Base-by-base conservation (phyloP, 2,888 invertebrate genomes). In the Ischnus inquisitorius region DNA sequence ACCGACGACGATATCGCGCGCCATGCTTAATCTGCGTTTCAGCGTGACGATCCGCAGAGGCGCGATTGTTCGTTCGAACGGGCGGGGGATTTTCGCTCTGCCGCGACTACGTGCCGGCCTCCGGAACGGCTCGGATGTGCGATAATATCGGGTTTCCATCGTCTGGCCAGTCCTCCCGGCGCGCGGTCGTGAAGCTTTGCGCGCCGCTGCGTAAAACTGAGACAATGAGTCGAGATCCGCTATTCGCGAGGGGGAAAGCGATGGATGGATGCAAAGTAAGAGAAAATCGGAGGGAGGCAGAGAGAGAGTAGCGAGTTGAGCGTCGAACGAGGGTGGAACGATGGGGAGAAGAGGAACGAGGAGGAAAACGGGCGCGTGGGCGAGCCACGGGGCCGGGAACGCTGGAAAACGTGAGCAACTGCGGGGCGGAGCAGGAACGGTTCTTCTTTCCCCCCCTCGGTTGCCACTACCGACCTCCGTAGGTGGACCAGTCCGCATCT, bases 401-500 rank as follows among this genome's bases (percentile, higher is more conserved):
- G 62, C 39, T 74, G 74, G 74, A 64, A 48, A 75, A 75, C 75
- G 57, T 75, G 75, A 62, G 75, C 75, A 64, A 64, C 75, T 4
- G 74, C 75, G 64, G 75, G 75, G 75, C 64, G 62, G 75, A 75
- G 75, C 64, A 75, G 64, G 41, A 60, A 62, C 28, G 6, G 19
- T 14, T 16, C 64, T 34, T 64, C 64, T 28, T 69, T 16, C 60
- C 8, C 14, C 69, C 69, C 74, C 65, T 34, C 48, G 71, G 39
- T 69, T 74, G 77, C 76, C 69, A 78, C 67, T 60, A 76, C 76
- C 74, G 19, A 74, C 72, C 69, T 74, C 67, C 60, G 78, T 54
- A 76, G 79, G 76, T 85, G 85, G 85, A 85, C 85, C 85, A 80
- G 85, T 85, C 85, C 83, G 69, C 84, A 84, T 85, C 83, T 80